Evolutionary conservation across 1,140 invertebrate genomes (phyloP).

Genomic region (Drosophila arawakana): DNA sequence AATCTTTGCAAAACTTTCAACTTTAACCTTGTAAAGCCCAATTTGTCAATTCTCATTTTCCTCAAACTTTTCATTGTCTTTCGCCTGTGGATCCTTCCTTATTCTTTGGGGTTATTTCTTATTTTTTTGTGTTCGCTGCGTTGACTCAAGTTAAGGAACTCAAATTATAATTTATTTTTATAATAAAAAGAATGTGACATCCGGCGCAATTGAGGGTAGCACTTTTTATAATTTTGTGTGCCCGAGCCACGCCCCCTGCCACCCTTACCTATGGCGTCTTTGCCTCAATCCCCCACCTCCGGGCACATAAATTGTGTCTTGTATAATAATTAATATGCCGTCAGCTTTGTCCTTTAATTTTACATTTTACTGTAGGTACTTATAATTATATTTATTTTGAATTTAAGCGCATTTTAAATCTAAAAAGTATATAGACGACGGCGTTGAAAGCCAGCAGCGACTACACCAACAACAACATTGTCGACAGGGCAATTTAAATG

Average conservation of each 20-base stretch:
- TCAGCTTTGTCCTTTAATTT: conserved; percentile 68
- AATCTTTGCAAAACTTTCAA: neutral
- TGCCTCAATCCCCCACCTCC: neutral
- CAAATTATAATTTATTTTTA: conserved; percentile 81
- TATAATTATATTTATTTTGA: conserved; percentile 83
- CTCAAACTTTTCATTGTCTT: conserved; percentile 43
- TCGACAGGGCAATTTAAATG: conserved; percentile 75
- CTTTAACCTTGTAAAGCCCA: neutral
- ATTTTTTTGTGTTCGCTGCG: conserved; percentile 31
- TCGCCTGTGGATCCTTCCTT: neutral
- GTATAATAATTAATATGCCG: conserved; percentile 79
- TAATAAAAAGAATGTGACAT: conserved; percentile 62
- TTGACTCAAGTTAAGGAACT: conserved; percentile 47
- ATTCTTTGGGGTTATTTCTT: conserved; percentile 44
- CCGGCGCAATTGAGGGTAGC: conserved; percentile 44
- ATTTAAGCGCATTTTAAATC: conserved; percentile 81
- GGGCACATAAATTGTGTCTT: conserved; percentile 68
- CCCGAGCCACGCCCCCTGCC: conserved; percentile 35
- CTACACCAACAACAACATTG: conserved; percentile 2
- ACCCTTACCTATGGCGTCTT: neutral
- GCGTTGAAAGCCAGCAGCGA: conserved; percentile 22
- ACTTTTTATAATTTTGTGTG: conserved; percentile 56
- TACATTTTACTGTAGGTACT: conserved; percentile 67
- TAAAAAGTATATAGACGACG: conserved; percentile 65
- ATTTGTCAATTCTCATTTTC: conserved; percentile 17